Conservation (phyloP, 2,113 vertebrate genomes). For the Channa argus region DNA sequence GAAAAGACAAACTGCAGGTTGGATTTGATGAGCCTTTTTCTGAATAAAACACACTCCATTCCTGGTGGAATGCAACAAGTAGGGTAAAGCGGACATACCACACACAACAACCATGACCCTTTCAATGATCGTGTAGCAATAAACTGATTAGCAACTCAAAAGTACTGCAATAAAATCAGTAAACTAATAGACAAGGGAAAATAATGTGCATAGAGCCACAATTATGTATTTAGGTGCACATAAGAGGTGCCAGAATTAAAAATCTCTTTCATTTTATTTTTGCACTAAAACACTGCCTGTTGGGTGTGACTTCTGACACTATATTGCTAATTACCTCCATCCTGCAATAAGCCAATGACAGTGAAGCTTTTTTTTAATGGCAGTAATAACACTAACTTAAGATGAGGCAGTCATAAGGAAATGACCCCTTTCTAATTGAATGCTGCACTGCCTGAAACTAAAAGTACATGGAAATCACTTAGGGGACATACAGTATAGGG, state of each 20-base stretch:
- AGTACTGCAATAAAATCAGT: neutral
- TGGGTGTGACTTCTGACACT: slow-evolving; percentile 57
- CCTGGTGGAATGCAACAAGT: too few relatives aligned
- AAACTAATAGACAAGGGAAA: too few relatives aligned
- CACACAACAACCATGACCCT: too few relatives aligned
- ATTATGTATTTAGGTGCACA: neutral
- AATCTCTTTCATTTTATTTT: neutral
- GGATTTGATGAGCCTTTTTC: too few relatives aligned
- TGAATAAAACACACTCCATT: too few relatives aligned
- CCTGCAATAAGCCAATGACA: slow-evolving; percentile 46
- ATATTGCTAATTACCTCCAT: slow-evolving; percentile 57
- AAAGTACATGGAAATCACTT: slow-evolving; percentile 71
- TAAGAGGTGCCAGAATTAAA: neutral
- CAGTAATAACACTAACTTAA: slow-evolving; percentile 60
- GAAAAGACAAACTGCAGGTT: too few relatives aligned
- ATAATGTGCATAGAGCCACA: neutral
- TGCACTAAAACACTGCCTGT: slow-evolving; percentile 13
- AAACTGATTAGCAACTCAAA: neutral
- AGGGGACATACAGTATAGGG: slow-evolving; percentile 49
- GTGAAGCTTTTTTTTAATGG: slow-evolving; percentile 60
- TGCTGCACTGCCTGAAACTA: slow-evolving; percentile 56
- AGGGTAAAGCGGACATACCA: too few relatives aligned
- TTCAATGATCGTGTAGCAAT: too few relatives aligned
- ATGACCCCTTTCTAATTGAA: slow-evolving; percentile 73
- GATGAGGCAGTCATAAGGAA: slow-evolving; percentile 57